These are phyloP conservation scores for Podargus strigoides DNA, from an alignment of 2,797 vertebrate species.

Conservation along the genomic window DNA sequence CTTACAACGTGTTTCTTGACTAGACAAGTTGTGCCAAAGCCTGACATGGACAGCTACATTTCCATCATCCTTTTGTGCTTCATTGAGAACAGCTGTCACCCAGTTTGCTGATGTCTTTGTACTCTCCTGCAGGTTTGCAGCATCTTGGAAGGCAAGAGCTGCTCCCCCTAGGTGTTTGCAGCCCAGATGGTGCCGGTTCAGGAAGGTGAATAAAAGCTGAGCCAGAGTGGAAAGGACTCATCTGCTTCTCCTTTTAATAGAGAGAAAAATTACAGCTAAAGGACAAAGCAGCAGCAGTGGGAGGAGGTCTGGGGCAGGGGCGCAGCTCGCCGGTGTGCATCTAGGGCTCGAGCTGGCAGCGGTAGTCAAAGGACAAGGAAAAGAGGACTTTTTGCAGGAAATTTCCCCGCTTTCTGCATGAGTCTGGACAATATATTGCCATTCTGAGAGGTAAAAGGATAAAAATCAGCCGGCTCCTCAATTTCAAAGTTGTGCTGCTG, in stretches of 20 bases:
- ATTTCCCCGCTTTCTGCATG: not conserved
- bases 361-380: not conserved
- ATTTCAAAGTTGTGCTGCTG: not conserved
- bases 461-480: not conserved
- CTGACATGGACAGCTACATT: not conserved
- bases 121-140: not conserved
- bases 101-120: not conserved
- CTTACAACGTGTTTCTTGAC: not conserved
- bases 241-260: not conserved
- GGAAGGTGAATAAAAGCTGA: not conserved
- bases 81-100: not conserved
- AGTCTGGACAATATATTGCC: not conserved
- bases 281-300: not conserved
- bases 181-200: not conserved
- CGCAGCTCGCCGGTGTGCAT: accelerated
- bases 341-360: not conserved
- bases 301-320: not conserved
- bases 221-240: not conserved
- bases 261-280: not conserved
- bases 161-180: not conserved
- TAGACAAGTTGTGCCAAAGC: not conserved
- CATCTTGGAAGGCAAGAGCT: not conserved
- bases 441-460: not conserved
- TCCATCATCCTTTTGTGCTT: not conserved
- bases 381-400: not conserved